phyloP scores from a whole-genome alignment of 2,797 vertebrate species.

The Coluber constrictor region DNA sequence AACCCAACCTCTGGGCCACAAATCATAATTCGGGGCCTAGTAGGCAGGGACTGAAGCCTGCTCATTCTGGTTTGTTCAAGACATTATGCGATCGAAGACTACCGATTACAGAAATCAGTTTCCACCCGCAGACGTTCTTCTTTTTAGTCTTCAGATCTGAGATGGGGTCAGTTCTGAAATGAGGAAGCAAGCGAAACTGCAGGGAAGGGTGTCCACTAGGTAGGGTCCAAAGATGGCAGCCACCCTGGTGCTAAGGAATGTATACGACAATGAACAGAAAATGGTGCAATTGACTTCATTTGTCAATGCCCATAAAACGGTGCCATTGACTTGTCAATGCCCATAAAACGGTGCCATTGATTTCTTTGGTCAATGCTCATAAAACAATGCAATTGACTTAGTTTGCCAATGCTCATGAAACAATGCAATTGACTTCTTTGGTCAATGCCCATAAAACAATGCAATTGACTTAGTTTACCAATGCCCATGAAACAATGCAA shows the following conservation, averaged over 20 bases:
- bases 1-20: too few relatives aligned
- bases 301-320: not conserved
- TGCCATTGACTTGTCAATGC: not conserved
- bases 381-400: too few relatives aligned
- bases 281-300: not conserved
- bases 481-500: too few relatives aligned
- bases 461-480: too few relatives aligned
- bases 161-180: not conserved
- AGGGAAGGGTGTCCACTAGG: not conserved
- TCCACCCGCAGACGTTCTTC: not conserved
- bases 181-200: not conserved
- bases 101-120: not conserved
- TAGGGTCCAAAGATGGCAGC: too few relatives aligned
- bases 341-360: not conserved
- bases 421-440: not conserved
- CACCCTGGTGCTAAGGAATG: too few relatives aligned
- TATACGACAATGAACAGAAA: too few relatives aligned
- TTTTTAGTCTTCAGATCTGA: not conserved
- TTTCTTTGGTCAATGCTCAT: too few relatives aligned
- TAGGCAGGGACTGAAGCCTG: too few relatives aligned
- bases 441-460: not conserved
- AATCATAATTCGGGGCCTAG: too few relatives aligned
- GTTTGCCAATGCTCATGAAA: too few relatives aligned
- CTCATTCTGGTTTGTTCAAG: too few relatives aligned
- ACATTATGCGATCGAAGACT: not conserved